A percentile compares a stretch with the other conserved stretches of the same genome.
These are phyloP conservation scores for Mugil cephalus DNA, from an alignment of 2,113 vertebrate species.

Conservation along the genomic window DNA sequence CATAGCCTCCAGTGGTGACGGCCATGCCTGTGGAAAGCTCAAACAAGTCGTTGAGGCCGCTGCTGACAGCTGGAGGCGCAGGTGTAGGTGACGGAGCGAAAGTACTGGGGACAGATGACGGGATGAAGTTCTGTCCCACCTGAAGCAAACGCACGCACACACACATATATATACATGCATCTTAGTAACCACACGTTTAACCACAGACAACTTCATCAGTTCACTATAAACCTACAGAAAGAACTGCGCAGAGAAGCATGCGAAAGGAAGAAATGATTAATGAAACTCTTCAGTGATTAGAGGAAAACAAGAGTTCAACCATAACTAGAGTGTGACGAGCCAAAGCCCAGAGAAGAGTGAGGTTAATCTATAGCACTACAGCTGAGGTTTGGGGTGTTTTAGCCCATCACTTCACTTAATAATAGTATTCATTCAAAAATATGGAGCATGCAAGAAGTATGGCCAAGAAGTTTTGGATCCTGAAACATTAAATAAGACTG, in stretches of 20 bases:
- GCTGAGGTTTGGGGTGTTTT: slow-evolving; percentile 27
- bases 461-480: no score
- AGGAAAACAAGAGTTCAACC: slow-evolving; percentile 4
- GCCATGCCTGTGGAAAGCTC: slow-evolving; percentile 96
- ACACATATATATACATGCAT: background rate
- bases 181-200: no score
- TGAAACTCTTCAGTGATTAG: background rate
- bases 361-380: background rate
- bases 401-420: slow-evolving; percentile 22
- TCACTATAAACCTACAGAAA: slow-evolving; percentile 23
- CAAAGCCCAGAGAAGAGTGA: slow-evolving; percentile 8
- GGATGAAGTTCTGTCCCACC: slow-evolving; percentile 99
- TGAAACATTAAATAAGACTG: background rate
- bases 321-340: background rate
- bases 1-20: slow-evolving; percentile 92
- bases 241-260: slow-evolving; percentile 20
- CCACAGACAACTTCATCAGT: background rate
- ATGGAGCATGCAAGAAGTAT: no score
- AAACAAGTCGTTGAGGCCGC: slow-evolving; percentile 96
- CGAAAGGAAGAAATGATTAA: slow-evolving; percentile 18
- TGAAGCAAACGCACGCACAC: slow-evolving; percentile 58
- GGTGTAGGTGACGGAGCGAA: slow-evolving; percentile 98
- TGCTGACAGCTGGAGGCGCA: slow-evolving; percentile 91
- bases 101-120: slow-evolving; percentile 93
- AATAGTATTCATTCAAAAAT: no score